Percentiles rank a stretch among this genome's conserved stretches.
phyloP scores from a whole-genome alignment of 1,140 invertebrate genomes.

The Eupristina koningsbergeri region DNA sequence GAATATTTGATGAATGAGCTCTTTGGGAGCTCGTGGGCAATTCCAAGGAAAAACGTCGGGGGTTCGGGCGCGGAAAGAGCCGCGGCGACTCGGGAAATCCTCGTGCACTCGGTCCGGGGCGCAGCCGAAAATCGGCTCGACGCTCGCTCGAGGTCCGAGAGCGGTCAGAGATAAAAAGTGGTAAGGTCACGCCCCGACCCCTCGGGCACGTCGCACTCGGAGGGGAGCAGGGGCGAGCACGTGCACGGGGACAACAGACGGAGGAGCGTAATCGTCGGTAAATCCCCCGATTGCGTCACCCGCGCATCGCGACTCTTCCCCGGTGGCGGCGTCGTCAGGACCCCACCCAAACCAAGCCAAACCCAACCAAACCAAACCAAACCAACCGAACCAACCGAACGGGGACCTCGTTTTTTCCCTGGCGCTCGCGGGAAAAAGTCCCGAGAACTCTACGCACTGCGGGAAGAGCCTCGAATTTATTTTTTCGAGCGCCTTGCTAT shows the following conservation, averaged over 20 bases:
- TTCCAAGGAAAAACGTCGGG: background rate
- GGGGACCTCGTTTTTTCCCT: conserved; percentile 32
- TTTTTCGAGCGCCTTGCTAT: background rate
- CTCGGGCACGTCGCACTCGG: background rate
- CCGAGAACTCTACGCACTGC: background rate
- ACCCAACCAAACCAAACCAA: too few relatives aligned
- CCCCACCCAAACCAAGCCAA: conserved; percentile 39
- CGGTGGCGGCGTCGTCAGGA: background rate
- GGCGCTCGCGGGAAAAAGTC: conserved; percentile 11
- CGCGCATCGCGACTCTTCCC: background rate
- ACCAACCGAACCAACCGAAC: conserved; percentile 29
- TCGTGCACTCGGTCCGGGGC: background rate
- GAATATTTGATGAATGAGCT: background rate
- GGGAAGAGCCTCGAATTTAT: conserved; percentile 16
- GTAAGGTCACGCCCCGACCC: background rate
- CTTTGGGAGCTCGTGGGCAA: background rate
- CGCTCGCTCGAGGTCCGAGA: background rate
- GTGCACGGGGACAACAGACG: background rate
- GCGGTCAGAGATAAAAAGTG: background rate
- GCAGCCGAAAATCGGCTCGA: background rate
- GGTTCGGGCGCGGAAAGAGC: too few relatives aligned
- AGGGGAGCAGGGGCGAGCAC: background rate
- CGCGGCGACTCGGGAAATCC: background rate
- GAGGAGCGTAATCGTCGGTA: conserved; percentile 13
- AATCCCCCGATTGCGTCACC: conserved; percentile 42